Evolutionary conservation across 2,888 invertebrate genomes (phyloP).

Genomic region (Lasioglossum pauxillum): DNA sequence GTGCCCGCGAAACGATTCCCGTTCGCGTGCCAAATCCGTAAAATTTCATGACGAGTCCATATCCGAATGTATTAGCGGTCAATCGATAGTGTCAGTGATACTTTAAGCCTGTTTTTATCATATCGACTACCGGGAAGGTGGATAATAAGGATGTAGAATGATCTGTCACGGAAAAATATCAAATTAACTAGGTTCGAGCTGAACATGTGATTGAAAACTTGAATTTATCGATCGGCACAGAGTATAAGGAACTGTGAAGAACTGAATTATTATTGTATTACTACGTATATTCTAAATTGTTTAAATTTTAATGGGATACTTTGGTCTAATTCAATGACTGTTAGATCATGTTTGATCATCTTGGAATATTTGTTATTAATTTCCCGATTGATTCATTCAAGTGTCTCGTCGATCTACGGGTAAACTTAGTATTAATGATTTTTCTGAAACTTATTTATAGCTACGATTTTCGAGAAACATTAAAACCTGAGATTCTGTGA

Average conservation of each 20-base stretch:
- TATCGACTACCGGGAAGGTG: not conserved
- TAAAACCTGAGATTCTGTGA: too few relatives aligned
- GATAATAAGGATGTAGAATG: too few relatives aligned
- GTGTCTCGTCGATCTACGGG: too few relatives aligned
- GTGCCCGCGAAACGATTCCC: constrained; percentile 30
- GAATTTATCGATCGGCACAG: not conserved
- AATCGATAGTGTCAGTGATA: constrained; percentile 24
- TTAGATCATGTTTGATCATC: too few relatives aligned
- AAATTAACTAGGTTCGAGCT: not conserved
- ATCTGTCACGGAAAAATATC: not conserved
- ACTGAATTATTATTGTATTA: too few relatives aligned
- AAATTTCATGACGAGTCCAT: constrained; percentile 33
- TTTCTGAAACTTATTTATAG: too few relatives aligned
- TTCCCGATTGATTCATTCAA: too few relatives aligned
- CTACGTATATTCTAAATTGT: not conserved
- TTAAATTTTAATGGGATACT: not conserved
- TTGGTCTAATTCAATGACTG: not conserved
- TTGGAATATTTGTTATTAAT: too few relatives aligned
- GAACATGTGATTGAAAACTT: not conserved
- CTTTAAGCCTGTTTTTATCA: not conserved
- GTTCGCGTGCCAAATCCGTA: constrained; percentile 65
- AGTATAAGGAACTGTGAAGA: not conserved
- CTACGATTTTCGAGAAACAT: too few relatives aligned
- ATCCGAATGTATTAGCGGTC: constrained; percentile 24
- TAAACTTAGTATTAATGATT: too few relatives aligned